Evolutionary conservation across 2,888 invertebrate species (phyloP), one percentile per base, ranked within the genome.

Genomic region (Brachynemurus nebulosus): DNA sequence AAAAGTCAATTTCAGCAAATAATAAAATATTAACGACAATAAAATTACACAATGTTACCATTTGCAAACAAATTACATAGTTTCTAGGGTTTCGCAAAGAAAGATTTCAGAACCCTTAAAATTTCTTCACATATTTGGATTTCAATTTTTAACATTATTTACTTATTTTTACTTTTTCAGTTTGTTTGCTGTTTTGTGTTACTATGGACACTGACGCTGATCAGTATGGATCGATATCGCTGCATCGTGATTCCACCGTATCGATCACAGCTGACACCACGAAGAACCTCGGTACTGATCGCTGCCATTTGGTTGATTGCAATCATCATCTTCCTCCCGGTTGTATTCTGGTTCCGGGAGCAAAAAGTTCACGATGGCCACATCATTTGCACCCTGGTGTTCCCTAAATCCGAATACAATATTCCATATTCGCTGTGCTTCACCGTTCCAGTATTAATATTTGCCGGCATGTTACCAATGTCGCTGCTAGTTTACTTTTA

Each of bases 141-240:
- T n/a, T n/a, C n/a, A n/a, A n/a, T n/a, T n/a, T n/a, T n/a, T n/a
- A n/a, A n/a, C n/a, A n/a, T n/a, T n/a, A n/a, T n/a, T n/a, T n/a
- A n/a, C n/a, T n/a, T n/a, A n/a, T n/a, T n/a, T n/a, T 14, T 37
- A 18, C 19, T 18, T 4, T 62, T 63, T 30, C 62, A 73, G 74
- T 69, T 72, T 47, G 71, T 72, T 9, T 71, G 72, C 52, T 72
- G 71, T 17, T 70, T 71, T 45, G 71, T 72, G 20, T 62, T 74
- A 7, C 61, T 73, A 21, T 74, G 74, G 74, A 72, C 72, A 2
- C 54, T 73, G 38, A 70, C 72, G 11, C 59, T 71, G 43, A 72
- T 74, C 59, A 71, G 71, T 48, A 68, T 71, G 59, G 73, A 73
- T 56, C 62, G 72, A 18, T 65, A 72, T 53, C 61, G 69, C 16